phyloP scores from a whole-genome alignment of 2,113 vertebrate genomes.

The Dipodomys ordii region DNA sequence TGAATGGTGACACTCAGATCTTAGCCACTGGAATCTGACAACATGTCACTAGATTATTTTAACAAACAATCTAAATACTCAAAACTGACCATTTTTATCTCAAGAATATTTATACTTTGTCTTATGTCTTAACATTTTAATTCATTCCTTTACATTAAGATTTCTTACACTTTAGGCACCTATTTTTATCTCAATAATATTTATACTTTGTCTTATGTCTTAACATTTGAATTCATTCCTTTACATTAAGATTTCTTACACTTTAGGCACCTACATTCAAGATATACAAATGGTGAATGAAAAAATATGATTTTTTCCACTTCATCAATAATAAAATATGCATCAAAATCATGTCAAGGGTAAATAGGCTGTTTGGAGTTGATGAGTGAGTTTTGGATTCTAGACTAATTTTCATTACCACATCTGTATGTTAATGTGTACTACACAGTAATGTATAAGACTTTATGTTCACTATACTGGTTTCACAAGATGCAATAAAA shows the following conservation, averaged over 20 bases:
- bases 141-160: neutral
- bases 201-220: slow-evolving; percentile 19
- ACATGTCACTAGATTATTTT: neutral
- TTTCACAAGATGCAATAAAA: slow-evolving; percentile 17
- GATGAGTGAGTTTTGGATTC: slow-evolving; percentile 1
- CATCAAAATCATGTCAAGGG: slow-evolving; percentile 2
- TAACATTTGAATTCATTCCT: slow-evolving; percentile 9
- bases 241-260: neutral
- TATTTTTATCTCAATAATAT: neutral
- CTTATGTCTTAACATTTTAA: slow-evolving; percentile 22
- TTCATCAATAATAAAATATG: neutral
- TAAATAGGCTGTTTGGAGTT: neutral
- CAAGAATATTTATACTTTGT: slow-evolving; percentile 1
- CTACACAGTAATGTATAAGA: neutral
- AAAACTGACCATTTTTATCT: neutral
- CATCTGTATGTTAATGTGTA: neutral
- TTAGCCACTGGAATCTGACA: no score
- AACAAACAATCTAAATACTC: neutral
- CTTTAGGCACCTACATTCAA: neutral
- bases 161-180: neutral
- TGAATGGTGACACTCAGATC: no score
- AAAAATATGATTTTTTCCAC: neutral
- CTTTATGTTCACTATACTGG: neutral
- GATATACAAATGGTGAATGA: neutral
- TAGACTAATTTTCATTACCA: slow-evolving; percentile 40